Evolutionary conservation across 2,888 invertebrate genomes (phyloP).

Genomic region (Conchocele bisecta): DNA sequence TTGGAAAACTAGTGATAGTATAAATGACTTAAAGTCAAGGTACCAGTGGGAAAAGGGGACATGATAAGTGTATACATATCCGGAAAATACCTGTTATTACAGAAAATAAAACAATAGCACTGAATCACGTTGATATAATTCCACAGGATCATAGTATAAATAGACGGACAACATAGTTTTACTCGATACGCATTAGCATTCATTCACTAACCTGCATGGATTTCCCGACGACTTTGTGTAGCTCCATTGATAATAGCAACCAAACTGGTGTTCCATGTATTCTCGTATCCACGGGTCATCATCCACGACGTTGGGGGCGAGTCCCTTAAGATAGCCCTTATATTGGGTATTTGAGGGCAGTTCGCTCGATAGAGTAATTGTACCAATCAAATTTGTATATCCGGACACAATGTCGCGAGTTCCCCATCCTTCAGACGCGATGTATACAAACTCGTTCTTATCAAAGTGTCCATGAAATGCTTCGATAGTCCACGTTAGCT

Average conservation of each 20-base stretch:
- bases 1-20: too few relatives aligned
- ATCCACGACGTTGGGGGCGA: constrained; percentile 10
- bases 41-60: too few relatives aligned
- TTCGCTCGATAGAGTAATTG: constrained; percentile 48
- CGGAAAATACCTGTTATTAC: too few relatives aligned
- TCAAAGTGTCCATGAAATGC: constrained; percentile 20
- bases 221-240: constrained; percentile 45
- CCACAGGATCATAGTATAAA: too few relatives aligned
- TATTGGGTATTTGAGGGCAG: constrained; percentile 41
- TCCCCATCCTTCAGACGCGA: constrained; percentile 60
- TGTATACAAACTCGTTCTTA: constrained; percentile 45
- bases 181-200: too few relatives aligned
- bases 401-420: constrained; percentile 28
- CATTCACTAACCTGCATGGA: constrained; percentile 39
- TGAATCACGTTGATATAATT: too few relatives aligned
- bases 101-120: too few relatives aligned
- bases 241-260: constrained; percentile 60
- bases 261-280: constrained; percentile 48
- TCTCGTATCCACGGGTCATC: constrained; percentile 49
- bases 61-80: too few relatives aligned
- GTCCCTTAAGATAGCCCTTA: constrained; percentile 26
- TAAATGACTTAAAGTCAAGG: too few relatives aligned
- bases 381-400: constrained; percentile 33
- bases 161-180: too few relatives aligned
- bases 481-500: constrained; percentile 10